Evolutionary conservation across 2,113 vertebrate species (phyloP), one percentile per base, ranked within the genome.

Genomic region (Agelaius phoeniceus): DNA sequence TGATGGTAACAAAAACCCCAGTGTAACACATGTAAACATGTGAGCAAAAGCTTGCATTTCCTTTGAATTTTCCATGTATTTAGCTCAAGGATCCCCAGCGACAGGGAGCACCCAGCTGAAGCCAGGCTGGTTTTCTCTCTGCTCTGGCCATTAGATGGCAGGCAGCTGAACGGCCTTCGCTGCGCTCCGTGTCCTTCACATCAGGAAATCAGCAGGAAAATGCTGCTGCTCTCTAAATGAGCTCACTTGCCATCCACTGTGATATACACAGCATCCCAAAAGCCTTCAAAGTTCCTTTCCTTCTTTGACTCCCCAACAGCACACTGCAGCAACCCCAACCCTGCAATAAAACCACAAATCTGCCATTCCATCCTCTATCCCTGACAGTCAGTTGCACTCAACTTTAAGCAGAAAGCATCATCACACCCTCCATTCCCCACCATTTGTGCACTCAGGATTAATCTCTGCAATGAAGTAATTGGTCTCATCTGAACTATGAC

Each of bases 141-240:
- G 35, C 26, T 86, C 57, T 95, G 92, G 61, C 96, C 95, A 72
- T 94, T 95, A 97, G 93, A 84, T 96, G 96, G 96, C 96, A 96
- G 94, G 43, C 88, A 62, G n/a, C 92, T 13, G 92, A 95, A 43
- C 21, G 2, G 14, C 85, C 92, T 33, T 26, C 2, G 9, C 85
- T 37, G 55, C 6, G 31, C 80, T 10, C 19, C 2, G 65, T 43
- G 84, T 84, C 92, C 82, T 83, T 88, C 48, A 41, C 27, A 54
- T 41, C 15, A 46, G 14, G 54, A 43, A 87, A 91, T 2, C 57
- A 59, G 68, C 79, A 52, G 35, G 43, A 68, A 87, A 95, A 92
- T 0, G 66, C 85, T 61, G 49, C 85, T 6, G 52, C 49, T 81
- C 68, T 75, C 49, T 37, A 37, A 75, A 92, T 24, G 28, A 58